Evolutionary conservation across 2,113 vertebrate genomes (phyloP), one percentile per base, ranked within the genome.

Genomic region (Phalacrocorax brasilianus): DNA sequence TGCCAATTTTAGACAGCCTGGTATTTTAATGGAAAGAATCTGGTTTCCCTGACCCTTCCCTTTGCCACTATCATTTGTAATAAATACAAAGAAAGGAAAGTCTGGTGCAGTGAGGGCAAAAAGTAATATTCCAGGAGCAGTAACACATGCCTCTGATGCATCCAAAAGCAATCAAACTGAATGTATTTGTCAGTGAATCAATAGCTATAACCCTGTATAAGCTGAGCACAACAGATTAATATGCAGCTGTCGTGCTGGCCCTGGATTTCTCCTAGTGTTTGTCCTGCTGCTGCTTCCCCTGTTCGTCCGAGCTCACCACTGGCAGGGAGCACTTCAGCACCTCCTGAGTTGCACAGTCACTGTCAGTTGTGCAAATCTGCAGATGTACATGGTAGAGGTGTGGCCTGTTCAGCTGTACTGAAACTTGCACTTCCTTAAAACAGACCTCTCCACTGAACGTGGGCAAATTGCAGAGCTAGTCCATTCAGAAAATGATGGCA

Each of bases 381-480:
- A 9, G 20, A 8, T 6, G 2, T 27, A 3, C 0, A 0, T 38
- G 32, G 6, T 6, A 47, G n/a, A 16, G 26, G 7, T 6, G 15
- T 2, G 9, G 26, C 28, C 45, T 23, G 2, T 24, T 44, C 70
- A 74, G 5, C 33, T 66, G 14, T 8, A 26, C 47, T 9, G 11
- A n/a, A 52, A 13, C 56, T 50, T 71, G 75, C 13, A 9, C 33
- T 88, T 50, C 56, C 75, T 76, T 56, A 50, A 45, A 82, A 27
- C 15, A 67, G 42, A 71, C 15, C 20, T 71, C 21, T 44, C 17
- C 45, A 2, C 38, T 44, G 40, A 53, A 33, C 2, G 3, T 6
- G 20, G 22, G 28, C 15, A n/a, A 38, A 30, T 12, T 53, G 18
- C 85, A 89, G 70, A 89, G 19, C 24, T 79, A 23, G 21, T 74